These are phyloP conservation scores for Botia kubotai DNA, from an alignment of 2,797 vertebrate species.

Conservation along the genomic window DNA sequence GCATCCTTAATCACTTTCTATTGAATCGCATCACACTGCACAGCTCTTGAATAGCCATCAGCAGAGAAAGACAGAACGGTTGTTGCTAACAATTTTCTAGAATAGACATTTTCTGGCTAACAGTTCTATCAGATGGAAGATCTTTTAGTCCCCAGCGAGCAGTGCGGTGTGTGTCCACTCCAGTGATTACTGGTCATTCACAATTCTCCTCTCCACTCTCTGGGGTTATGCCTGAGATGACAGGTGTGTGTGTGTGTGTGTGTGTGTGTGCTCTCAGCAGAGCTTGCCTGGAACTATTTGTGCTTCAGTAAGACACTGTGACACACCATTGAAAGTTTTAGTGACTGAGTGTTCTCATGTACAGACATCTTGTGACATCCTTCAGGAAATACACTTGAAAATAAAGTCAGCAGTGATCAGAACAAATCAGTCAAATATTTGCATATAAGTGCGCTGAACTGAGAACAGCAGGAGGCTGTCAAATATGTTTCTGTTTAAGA, in stretches of 20 bases:
- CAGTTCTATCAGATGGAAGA: conserved; percentile 90
- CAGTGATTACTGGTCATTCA: conserved; percentile 88
- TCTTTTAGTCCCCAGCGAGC: conserved; percentile 84
- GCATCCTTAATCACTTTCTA: too few species aligned
- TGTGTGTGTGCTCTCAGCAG: conserved; percentile 59
- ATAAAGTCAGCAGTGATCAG: conserved; percentile 33
- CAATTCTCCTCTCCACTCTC: conserved; percentile 82
- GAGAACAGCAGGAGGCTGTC: neutral
- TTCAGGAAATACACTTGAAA: conserved; percentile 37
- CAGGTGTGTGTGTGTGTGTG: too few species aligned
- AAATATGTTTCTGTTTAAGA: neutral
- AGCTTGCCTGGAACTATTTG: conserved; percentile 67
- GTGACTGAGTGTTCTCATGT: conserved; percentile 43
- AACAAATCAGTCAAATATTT: neutral
- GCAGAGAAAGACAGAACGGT: too few species aligned
- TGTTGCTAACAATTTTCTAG: too few species aligned
- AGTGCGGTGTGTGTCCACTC: conserved; percentile 83
- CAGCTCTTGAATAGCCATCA: too few species aligned
- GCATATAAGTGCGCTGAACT: conserved; percentile 9
- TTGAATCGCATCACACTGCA: too few species aligned
- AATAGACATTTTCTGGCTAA: conserved; percentile 89
- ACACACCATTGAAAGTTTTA: conserved; percentile 50
- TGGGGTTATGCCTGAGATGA: conserved; percentile 83
- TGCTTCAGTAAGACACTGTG: conserved; percentile 58
- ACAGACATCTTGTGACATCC: conserved; percentile 28